Conservation (phyloP, 2,888 invertebrate genomes). For the Drosophila paracracens region DNA sequence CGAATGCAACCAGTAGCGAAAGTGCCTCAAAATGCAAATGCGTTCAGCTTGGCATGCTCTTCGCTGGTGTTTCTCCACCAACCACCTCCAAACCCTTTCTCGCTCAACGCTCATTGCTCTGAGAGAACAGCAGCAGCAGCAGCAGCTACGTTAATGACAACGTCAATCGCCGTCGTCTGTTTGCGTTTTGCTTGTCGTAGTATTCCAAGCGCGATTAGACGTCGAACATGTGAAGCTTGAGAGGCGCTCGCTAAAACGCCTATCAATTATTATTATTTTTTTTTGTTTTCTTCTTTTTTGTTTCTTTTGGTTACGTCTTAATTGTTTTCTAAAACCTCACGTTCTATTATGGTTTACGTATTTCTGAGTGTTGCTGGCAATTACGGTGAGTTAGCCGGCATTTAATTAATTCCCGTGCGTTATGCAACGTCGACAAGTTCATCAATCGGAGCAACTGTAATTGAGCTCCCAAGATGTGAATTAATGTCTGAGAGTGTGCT, state of each 20-base stretch:
- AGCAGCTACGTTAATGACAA: slow-evolving; percentile 47
- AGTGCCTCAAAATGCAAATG: slow-evolving; percentile 46
- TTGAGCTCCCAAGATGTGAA: not conserved
- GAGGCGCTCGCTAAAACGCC: slow-evolving; percentile 50
- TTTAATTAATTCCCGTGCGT: slow-evolving; percentile 55
- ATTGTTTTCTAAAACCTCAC: slow-evolving; percentile 26
- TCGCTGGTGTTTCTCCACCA: not conserved
- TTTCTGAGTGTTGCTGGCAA: slow-evolving; percentile 84
- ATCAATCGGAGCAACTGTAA: slow-evolving; percentile 40
- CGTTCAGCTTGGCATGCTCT: slow-evolving; percentile 36
- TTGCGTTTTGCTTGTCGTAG: slow-evolving; percentile 61
- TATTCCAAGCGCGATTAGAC: slow-evolving; percentile 84
- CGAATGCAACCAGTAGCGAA: slow-evolving; percentile 70
- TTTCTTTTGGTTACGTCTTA: slow-evolving; percentile 38
- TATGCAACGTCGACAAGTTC: slow-evolving; percentile 58
- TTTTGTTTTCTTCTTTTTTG: slow-evolving; percentile 37
- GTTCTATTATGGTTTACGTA: slow-evolving; percentile 83
- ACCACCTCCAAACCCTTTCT: not conserved
- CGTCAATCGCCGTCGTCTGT: slow-evolving; percentile 53
- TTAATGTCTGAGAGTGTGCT: slow-evolving; percentile 31
- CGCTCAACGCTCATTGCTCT: not conserved
- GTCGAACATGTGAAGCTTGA: slow-evolving; percentile 83
- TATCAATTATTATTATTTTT: slow-evolving; percentile 42
- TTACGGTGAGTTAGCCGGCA: slow-evolving; percentile 83
- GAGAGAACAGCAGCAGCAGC: slow-evolving; percentile 21